Base-by-base conservation (phyloP, 2,113 vertebrate genomes). In the Hydrolagus affinis region DNA sequence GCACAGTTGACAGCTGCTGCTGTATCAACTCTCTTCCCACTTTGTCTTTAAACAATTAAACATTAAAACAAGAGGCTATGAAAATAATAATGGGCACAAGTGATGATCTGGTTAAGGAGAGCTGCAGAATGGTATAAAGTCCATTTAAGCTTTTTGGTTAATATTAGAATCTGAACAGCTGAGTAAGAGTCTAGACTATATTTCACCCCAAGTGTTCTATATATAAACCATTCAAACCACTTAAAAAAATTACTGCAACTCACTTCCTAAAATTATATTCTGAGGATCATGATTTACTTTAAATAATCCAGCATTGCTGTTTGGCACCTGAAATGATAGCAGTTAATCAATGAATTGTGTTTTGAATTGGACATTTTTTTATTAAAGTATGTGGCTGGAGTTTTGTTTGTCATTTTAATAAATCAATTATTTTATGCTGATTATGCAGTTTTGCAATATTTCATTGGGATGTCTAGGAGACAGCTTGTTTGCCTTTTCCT, bases 381-480 rank as follows among this genome's bases (percentile, higher is more conserved):
- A 83, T 66, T 32, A 28, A 60, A 66, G 25, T 32, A 83, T 64
- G 28, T 83, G 66, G 28, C 78, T 66, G 62, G 8, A 28, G 30
- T 32, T 9, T 15, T 25, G 25, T 78, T 83, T 44, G 1, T 44
- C 44, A 30, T 66, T 32, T 11, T 64, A 30, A 83, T 17, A 15
- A 83, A 21, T 62, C 32, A 30, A 32, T 66, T 32, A 32, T 66
- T 83, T 60, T 64, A 83, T 17, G 64, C 25, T 83, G 78, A 28
- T 83, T 83, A 57, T 78, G 62, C 66, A 66, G 32, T 83, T 83
- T 83, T 83, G 60, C 66, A 68, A 83, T 19, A 68, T 66, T 83
- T 44, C 44, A 44, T 44, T 83, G 59, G n/a, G 60, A 66, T 83
- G 59, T 83, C 25, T 8, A 66, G 15, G 62, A 83, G 78, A 83